Percentiles rank a stretch among this genome's conserved stretches.
phyloP scores from a whole-genome alignment of 1,140 invertebrate species.

The Hycleus phaleratus region DNA sequence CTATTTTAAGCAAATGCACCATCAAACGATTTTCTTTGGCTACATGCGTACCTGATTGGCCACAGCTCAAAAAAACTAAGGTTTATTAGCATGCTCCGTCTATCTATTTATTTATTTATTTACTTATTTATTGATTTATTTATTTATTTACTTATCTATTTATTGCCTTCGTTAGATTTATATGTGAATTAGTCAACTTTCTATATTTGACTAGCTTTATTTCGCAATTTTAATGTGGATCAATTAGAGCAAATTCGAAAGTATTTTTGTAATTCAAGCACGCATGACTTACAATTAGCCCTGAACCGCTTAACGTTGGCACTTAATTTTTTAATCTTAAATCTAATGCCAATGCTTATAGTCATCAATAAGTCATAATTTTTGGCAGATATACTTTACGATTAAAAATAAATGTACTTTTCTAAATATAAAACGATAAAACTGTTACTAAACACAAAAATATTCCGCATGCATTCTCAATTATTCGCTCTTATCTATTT shows the following conservation, averaged over 20 bases:
- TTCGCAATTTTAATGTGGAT: background rate
- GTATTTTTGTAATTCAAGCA: background rate
- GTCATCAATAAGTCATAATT: too few species aligned
- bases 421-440: too few species aligned
- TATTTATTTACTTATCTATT: background rate
- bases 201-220: slow-evolving; percentile 8
- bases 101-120: slow-evolving; percentile 1
- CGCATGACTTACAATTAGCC: background rate
- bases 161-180: background rate
- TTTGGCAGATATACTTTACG: too few species aligned
- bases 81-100: slow-evolving; percentile 19
- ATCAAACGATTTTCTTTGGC: slow-evolving; percentile 19
- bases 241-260: background rate
- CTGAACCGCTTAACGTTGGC: background rate
- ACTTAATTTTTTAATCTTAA: too few species aligned
- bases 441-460: too few species aligned
- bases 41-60: slow-evolving; percentile 25
- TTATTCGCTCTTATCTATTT: slow-evolving; percentile 10
- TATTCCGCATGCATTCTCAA: background rate
- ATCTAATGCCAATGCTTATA: too few species aligned
- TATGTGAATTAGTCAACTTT: background rate
- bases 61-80: slow-evolving; percentile 28
- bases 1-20: slow-evolving; percentile 8
- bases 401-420: too few species aligned
- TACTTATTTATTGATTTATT: background rate